phyloP scores from a whole-genome alignment of 1,140 invertebrate species.

The Oscheius sp. region DNA sequence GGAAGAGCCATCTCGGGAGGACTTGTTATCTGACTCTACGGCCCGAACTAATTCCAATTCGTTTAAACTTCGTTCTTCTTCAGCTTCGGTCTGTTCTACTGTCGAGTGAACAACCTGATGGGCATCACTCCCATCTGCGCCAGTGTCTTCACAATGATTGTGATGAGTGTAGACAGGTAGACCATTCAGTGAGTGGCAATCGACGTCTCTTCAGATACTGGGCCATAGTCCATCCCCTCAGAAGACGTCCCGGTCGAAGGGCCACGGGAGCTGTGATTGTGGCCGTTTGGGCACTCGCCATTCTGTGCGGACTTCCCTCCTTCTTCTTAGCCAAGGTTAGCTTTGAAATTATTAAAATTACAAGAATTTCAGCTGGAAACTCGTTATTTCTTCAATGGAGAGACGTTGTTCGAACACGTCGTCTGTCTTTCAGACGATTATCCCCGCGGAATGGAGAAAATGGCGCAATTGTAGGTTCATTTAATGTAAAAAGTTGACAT shows the following conservation, averaged over 20 bases:
- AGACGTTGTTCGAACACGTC: slow-evolving; percentile 44
- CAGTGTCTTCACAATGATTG: slow-evolving; percentile 59
- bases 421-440: slow-evolving; percentile 56
- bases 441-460: slow-evolving; percentile 42
- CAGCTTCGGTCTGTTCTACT: slow-evolving; percentile 49
- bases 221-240: slow-evolving; percentile 83
- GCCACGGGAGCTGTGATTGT: slow-evolving; percentile 75
- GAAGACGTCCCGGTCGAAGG: slow-evolving; percentile 76
- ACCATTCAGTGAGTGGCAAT: background rate
- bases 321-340: slow-evolving; percentile 68
- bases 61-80: too few species aligned
- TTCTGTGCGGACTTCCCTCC: slow-evolving; percentile 75
- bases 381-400: slow-evolving; percentile 63
- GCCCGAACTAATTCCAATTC: too few species aligned
- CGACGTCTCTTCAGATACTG: slow-evolving; percentile 72
- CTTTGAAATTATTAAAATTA: background rate
- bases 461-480: slow-evolving; percentile 20
- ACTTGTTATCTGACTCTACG: too few species aligned
- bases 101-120: slow-evolving; percentile 58
- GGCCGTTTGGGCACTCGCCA: slow-evolving; percentile 78
- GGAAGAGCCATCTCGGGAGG: too few species aligned
- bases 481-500: too few species aligned
- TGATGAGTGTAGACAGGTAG: slow-evolving; percentile 56
- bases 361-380: slow-evolving; percentile 71
- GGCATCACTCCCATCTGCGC: slow-evolving; percentile 61